Conservation (phyloP, 2,888 invertebrate species). For the Dicyrtomina minuta region DNA sequence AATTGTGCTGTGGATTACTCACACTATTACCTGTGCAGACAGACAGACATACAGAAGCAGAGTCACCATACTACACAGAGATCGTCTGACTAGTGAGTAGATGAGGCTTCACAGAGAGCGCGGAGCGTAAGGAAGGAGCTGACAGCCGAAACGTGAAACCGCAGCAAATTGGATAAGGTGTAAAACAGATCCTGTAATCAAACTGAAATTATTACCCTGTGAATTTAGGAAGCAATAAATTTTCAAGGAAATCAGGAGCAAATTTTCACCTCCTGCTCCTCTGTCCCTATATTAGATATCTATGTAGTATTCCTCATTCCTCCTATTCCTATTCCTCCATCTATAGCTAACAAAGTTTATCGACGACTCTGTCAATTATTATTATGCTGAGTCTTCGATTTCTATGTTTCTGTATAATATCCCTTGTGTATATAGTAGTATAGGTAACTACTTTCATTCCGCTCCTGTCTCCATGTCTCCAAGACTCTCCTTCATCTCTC, state of each 20-base stretch:
- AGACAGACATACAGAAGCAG: not conserved
- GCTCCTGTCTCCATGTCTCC: no score
- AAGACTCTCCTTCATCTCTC: no score
- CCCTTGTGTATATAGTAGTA: not conserved
- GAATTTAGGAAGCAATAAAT: constrained; percentile 33
- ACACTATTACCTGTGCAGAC: not conserved
- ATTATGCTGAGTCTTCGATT: constrained; percentile 3
- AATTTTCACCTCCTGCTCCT: constrained; percentile 4
- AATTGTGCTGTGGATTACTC: not conserved
- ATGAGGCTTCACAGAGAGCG: constrained; percentile 1
- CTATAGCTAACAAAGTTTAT: constrained; percentile 5
- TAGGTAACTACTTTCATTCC: no score
- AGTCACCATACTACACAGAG: not conserved
- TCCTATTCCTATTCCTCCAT: no score
- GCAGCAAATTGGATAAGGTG: constrained; percentile 39
- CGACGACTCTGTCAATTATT: constrained; percentile 27
- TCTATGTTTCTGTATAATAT: constrained; percentile 4
- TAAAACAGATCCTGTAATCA: constrained; percentile 37
- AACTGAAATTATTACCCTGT: constrained; percentile 35
- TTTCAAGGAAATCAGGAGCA: constrained; percentile 25
- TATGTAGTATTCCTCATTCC: not conserved
- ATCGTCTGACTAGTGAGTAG: not conserved
- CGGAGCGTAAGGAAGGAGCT: not conserved
- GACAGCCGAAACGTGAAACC: constrained; percentile 34
- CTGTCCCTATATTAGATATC: not conserved